A percentile compares a stretch with the other conserved stretches of the same genome.
phyloP scores from a whole-genome alignment of 2,113 vertebrate genomes.

The Mionectes macconnelli region DNA sequence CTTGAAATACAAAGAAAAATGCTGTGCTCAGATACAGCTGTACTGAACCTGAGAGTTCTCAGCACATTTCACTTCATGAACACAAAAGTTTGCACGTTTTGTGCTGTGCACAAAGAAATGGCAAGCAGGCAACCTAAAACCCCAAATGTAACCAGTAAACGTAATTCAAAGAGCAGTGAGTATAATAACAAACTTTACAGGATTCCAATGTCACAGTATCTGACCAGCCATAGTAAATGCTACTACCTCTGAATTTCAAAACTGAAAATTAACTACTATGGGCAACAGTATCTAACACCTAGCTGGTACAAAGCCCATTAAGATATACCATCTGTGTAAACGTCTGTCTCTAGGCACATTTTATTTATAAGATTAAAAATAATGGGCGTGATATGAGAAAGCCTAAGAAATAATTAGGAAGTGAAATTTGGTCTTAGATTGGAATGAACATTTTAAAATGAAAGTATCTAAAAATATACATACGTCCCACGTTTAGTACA shows the following conservation, averaged over 20 bases:
- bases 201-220: background rate
- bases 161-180: background rate
- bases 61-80: background rate
- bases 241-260: background rate
- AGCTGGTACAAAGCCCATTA: constrained; percentile 1
- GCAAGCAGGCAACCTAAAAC: background rate
- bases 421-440: background rate
- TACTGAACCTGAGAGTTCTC: background rate
- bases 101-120: background rate
- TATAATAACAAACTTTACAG: background rate
- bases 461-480: constrained; percentile 22
- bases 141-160: background rate
- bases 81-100: background rate
- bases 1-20: background rate
- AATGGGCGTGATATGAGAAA: background rate
- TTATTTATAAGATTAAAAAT: constrained; percentile 28
- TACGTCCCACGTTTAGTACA: background rate
- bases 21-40: background rate
- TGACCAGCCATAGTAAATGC: background rate
- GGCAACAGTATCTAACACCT: background rate
- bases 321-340: constrained; percentile 8
- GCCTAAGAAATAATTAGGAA: background rate
- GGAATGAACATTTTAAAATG: background rate
- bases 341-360: background rate
- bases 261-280: background rate